These are phyloP conservation scores for Adelosebastes latens DNA, from an alignment of 2,797 vertebrate species.

Conservation along the genomic window DNA sequence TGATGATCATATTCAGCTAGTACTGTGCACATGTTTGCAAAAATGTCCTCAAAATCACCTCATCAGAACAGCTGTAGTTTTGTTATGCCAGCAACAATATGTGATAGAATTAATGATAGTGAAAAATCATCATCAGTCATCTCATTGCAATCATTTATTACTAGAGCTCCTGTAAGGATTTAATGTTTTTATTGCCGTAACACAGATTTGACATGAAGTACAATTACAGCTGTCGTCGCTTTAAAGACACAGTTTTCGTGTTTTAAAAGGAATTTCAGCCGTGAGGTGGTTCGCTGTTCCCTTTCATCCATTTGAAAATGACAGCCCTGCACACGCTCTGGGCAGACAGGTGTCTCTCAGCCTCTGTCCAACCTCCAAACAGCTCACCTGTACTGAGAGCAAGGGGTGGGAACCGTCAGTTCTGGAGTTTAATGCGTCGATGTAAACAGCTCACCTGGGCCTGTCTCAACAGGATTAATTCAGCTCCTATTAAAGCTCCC, in stretches of 20 bases:
- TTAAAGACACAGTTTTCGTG: not conserved
- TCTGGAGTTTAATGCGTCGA: constrained; percentile 71
- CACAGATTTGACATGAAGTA: not conserved
- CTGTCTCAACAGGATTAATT: constrained; percentile 78
- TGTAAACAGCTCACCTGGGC: constrained; percentile 82
- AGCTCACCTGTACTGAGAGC: constrained; percentile 58
- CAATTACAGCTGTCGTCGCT: not conserved
- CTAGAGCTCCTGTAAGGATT: not conserved
- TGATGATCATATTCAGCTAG: not conserved
- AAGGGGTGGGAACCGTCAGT: constrained; percentile 76
- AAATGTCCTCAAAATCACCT: not conserved
- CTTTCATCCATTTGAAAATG: constrained; percentile 37
- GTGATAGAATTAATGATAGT: not conserved
- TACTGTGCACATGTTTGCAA: not conserved
- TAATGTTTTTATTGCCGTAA: not conserved
- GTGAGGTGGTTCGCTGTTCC: not conserved
- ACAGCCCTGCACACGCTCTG: constrained; percentile 39
- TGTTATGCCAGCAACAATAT: not conserved
- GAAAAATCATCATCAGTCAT: not conserved
- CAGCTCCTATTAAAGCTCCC: constrained; percentile 65
- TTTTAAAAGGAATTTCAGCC: constrained; percentile 16
- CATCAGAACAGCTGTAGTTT: not conserved
- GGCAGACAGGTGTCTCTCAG: constrained; percentile 65
- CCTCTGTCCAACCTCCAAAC: constrained; percentile 53
- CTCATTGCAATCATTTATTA: not conserved